phyloP scores from a whole-genome alignment of 2,797 vertebrate species.

The Pristis pectinata region DNA sequence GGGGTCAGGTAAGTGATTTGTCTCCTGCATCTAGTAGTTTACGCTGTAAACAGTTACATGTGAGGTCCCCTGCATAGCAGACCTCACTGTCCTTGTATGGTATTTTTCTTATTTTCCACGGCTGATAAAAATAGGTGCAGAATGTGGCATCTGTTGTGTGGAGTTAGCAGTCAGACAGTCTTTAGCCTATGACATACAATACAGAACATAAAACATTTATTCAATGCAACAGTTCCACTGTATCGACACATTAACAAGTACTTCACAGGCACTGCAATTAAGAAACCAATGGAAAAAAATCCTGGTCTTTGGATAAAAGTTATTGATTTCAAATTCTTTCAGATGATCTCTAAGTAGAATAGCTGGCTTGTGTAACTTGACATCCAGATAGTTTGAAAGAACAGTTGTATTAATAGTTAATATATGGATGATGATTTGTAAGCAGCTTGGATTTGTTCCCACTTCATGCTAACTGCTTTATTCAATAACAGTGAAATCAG shows the following conservation, averaged over 20 bases:
- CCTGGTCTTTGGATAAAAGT: neutral
- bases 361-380: neutral
- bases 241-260: slow-evolving; percentile 20
- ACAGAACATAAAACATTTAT: slow-evolving; percentile 50
- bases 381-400: neutral
- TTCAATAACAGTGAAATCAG: neutral
- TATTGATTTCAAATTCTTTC: neutral
- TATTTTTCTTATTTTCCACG: slow-evolving; percentile 63
- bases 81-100: slow-evolving; percentile 64
- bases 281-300: neutral
- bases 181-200: slow-evolving; percentile 72
- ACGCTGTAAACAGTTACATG: slow-evolving; percentile 68
- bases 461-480: neutral
- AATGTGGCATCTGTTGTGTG: slow-evolving; percentile 63
- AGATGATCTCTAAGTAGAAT: neutral
- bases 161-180: slow-evolving; percentile 72
- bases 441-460: neutral
- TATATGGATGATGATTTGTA: neutral
- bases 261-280: slow-evolving; percentile 16
- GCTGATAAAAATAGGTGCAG: slow-evolving; percentile 68
- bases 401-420: slow-evolving; percentile 4
- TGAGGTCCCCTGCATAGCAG: slow-evolving; percentile 59
- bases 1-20: slow-evolving; percentile 61
- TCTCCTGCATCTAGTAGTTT: slow-evolving; percentile 63
- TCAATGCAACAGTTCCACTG: slow-evolving; percentile 30